Evolutionary conservation across 2,113 vertebrate species (phyloP).

Genomic region (Sebastes fasciatus): DNA sequence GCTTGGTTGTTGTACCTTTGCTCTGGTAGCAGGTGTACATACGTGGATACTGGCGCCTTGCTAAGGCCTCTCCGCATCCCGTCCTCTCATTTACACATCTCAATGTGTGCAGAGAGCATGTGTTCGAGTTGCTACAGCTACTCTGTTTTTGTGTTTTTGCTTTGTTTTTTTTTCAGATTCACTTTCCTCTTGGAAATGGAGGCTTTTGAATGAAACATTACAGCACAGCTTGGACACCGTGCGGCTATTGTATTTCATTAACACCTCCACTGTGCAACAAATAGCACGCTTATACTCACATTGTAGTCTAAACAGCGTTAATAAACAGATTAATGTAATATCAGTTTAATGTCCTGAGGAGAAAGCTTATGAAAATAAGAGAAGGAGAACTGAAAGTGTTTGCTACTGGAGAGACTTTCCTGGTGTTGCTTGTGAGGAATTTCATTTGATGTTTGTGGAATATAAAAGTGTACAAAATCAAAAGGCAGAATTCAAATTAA

Average conservation of each 20-base stretch:
- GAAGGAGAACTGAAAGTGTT: not conserved
- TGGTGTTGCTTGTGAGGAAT: constrained; percentile 25
- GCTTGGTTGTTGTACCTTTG: constrained; percentile 72
- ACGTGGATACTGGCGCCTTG: constrained; percentile 16
- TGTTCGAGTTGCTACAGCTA: constrained; percentile 51
- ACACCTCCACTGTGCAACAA: constrained; percentile 18
- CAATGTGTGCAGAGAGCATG: constrained; percentile 53
- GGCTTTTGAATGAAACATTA: constrained; percentile 55
- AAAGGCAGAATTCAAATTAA: not conserved
- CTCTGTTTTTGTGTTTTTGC: constrained; percentile 15
- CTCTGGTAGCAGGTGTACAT: constrained; percentile 75
- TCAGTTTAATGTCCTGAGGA: constrained; percentile 6
- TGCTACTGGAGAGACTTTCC: not conserved
- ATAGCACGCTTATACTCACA: constrained; percentile 13
- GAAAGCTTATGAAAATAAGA: not conserved
- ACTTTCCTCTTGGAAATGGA: constrained; percentile 23
- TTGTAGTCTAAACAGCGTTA: constrained; percentile 17
- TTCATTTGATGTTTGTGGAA: not conserved
- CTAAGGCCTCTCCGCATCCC: constrained; percentile 4
- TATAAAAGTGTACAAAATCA: not conserved
- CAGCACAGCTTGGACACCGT: constrained; percentile 27
- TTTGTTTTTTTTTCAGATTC: constrained; percentile 11
- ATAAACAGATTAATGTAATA: constrained; percentile 25
- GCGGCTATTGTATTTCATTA: constrained; percentile 24
- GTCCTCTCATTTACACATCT: constrained; percentile 68